Percentiles rank a stretch among this genome's conserved stretches.
Conservation (phyloP, 2,888 invertebrate species). For the Clitarchus hookeri region DNA sequence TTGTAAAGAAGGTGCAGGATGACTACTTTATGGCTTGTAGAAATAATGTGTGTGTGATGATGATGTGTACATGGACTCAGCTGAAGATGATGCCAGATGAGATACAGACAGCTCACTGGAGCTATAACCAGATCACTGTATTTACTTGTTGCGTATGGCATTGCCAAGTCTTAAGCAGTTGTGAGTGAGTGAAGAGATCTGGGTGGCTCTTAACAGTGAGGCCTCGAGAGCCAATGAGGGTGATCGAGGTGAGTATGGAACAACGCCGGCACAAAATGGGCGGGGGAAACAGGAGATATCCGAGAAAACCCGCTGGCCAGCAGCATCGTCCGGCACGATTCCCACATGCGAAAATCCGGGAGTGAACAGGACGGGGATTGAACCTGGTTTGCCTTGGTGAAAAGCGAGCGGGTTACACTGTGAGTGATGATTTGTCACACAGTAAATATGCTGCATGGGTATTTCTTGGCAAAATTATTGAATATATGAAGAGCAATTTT, state of each 20-base stretch:
- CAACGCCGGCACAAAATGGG: too few relatives aligned
- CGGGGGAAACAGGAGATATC: too few relatives aligned
- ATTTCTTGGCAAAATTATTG: not conserved
- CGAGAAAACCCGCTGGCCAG: too few relatives aligned
- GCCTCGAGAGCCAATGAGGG: too few relatives aligned
- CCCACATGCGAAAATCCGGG: too few relatives aligned
- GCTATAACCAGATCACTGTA: not conserved
- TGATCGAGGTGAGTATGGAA: too few relatives aligned
- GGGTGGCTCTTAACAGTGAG: too few relatives aligned
- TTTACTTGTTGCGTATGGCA: not conserved
- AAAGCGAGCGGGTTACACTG: too few relatives aligned
- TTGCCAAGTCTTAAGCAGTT: not conserved
- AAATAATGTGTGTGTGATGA: not conserved
- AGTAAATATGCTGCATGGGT: not conserved
- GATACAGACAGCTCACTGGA: conserved; percentile 17
- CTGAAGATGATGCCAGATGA: not conserved
- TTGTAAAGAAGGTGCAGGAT: not conserved
- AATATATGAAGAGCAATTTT: not conserved
- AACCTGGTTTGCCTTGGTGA: too few relatives aligned
- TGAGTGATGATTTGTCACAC: not conserved
- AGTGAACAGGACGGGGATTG: too few relatives aligned
- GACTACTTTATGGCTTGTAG: not conserved
- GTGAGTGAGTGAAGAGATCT: not conserved
- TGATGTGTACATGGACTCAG: not conserved
- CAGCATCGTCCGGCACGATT: too few relatives aligned